Evolutionary conservation across 2,888 invertebrate genomes (phyloP), one percentile per base, ranked within the genome.

Genomic region (Mesopsocus fuscifrons): DNA sequence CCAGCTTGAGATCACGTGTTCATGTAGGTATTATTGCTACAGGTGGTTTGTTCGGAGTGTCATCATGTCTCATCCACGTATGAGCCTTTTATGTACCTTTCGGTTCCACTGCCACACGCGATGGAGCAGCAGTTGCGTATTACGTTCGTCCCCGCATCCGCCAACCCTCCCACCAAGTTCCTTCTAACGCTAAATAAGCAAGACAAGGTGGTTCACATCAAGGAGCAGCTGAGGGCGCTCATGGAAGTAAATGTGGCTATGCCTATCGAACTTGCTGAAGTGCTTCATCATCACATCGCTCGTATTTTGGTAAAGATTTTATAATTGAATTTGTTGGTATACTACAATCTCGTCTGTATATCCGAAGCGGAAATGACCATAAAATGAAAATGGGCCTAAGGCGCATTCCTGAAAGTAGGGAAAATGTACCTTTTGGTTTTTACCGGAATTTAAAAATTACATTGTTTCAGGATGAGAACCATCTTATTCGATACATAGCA

Each of bases 51-150:
- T 52, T 66, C 66, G 2, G 64, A 64, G 34, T 74, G 74, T 54
- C 63, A 63, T 45, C 71, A 71, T 53, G 63, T 70, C 13, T 74
- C 73, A 2, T 68, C 72, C 13, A 73, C 72, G 8, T 73, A 71
- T 52, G 74, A 74, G 50, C 73, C 74, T 18, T 74, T 74, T 52
- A 73, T 74, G 72, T 74, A 74, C 55, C 61, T 74, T n/a, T 71
- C 73, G 26, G 68, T 74, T 33, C 73, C 73, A 3, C 59, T 74
- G 46, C 74, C 74, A 34, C 65, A 68, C 50, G 72, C 72, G 20
- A 67, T 70, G 64, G 71, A 73, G 52, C 61, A 67, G 46, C 71
- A 71, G 53, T 58, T 72, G 45, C 57, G 65, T 52, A 63, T 72
- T 20, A 68, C 66, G 16, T 68, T 65, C 51, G 60, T 71, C 44